phyloP scores from a whole-genome alignment of 1,140 invertebrate species.

The Trissolcus basalis region DNA sequence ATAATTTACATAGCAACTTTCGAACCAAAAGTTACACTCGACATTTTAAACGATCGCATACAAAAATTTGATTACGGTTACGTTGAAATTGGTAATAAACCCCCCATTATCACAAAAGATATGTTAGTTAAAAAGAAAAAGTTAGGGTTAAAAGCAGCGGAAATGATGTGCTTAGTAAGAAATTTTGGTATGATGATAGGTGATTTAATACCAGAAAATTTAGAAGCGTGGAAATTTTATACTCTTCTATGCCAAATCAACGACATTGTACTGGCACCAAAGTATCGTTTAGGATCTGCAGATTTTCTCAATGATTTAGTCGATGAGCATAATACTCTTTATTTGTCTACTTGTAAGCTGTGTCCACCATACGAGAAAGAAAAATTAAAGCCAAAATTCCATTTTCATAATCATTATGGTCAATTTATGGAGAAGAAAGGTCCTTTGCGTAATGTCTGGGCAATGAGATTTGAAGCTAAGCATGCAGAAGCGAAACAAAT shows the following conservation, averaged over 20 bases:
- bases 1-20: conserved; percentile 15
- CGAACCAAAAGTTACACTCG: conserved; percentile 21
- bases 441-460: conserved; percentile 20
- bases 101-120: conserved; percentile 17
- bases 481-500: conserved; percentile 14
- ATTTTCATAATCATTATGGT: conserved; percentile 15
- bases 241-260: conserved; percentile 23
- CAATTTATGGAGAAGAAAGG: conserved; percentile 11
- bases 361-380: conserved; percentile 8
- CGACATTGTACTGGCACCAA: conserved; percentile 20
- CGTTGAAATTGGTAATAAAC: conserved; percentile 33
- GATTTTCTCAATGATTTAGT: conserved; percentile 20
- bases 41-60: conserved; percentile 25
- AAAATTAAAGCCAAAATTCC: conserved; percentile 14
- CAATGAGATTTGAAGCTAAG: conserved; percentile 24
- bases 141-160: conserved; percentile 30
- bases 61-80: conserved; percentile 41
- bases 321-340: conserved; percentile 25
- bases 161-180: conserved; percentile 46
- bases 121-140: conserved; percentile 29
- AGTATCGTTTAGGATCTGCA: conserved; percentile 15
- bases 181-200: conserved; percentile 45
- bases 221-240: conserved; percentile 25
- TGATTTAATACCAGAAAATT: conserved; percentile 26
- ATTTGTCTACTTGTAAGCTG: conserved; percentile 9